Conservation (phyloP, 2,888 invertebrate species). For the Silvanus unidentatus region DNA sequence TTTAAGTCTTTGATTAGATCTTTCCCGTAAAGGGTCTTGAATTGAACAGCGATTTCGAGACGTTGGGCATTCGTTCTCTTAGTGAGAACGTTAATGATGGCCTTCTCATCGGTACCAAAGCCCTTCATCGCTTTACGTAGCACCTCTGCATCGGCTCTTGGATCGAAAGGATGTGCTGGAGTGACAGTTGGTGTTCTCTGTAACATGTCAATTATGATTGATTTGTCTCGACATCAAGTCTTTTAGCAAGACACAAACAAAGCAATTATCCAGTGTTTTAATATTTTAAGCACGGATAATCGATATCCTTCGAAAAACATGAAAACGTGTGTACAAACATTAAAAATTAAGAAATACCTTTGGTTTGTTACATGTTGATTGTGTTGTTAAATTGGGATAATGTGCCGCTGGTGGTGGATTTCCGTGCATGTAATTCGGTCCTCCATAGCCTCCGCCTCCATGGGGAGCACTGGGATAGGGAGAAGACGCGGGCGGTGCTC, state of each 20-base stretch:
- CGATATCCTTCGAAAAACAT: no score
- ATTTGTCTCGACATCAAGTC: no score
- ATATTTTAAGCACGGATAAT: no score
- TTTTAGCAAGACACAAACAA: conserved; percentile 2
- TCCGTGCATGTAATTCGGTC: conserved; percentile 18
- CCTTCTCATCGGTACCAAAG: conserved; percentile 84
- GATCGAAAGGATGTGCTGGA: conserved; percentile 71
- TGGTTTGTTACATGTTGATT: conserved; percentile 11
- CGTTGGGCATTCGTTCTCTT: conserved; percentile 81
- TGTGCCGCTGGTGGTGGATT: conserved; percentile 20
- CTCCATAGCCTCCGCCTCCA: conserved; percentile 16
- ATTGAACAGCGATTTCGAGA: conserved; percentile 71
- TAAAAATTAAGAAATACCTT: conserved; percentile 19
- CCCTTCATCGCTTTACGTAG: conserved; percentile 91
- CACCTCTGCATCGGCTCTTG: conserved; percentile 71
- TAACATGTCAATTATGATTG: conserved; percentile 20
- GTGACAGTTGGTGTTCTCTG: conserved; percentile 71
- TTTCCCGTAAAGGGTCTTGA: conserved; percentile 84
- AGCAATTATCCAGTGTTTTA: no score
- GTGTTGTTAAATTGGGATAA: conserved; percentile 1
- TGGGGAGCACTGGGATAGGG: conserved; percentile 37
- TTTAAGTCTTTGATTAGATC: conserved; percentile 78
- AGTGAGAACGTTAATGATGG: conserved; percentile 78
- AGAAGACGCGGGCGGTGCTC: conserved; percentile 16
- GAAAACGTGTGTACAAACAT: no score